Evolutionary conservation across 2,888 invertebrate species (phyloP).

Genomic region (Drosophila trichaetosa): DNA sequence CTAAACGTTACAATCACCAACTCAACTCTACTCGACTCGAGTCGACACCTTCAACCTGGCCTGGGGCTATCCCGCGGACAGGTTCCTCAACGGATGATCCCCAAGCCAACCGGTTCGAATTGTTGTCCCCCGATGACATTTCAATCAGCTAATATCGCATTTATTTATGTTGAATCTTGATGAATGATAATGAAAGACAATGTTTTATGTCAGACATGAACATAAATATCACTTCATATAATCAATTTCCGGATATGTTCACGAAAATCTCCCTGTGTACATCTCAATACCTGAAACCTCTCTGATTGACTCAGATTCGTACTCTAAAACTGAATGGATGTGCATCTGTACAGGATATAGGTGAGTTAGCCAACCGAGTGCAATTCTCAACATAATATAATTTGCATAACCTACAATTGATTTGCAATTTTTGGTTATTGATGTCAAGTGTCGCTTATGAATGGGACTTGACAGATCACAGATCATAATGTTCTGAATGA

Average conservation of each 20-base stretch:
- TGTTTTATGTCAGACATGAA: constrained; percentile 6
- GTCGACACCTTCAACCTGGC: constrained; percentile 2
- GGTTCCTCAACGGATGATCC: constrained; percentile 3
- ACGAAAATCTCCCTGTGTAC: not conserved
- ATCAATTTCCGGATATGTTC: not conserved
- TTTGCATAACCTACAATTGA: not conserved
- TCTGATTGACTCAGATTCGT: not conserved
- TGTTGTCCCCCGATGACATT: constrained; percentile 41
- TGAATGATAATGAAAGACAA: constrained; percentile 27
- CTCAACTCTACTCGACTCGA: constrained; percentile 24
- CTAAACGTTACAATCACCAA: constrained; percentile 43
- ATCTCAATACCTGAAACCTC: not conserved
- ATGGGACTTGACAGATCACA: constrained; percentile 31
- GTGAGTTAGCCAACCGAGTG: not conserved
- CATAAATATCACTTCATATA: constrained; percentile 6
- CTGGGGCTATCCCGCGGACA: constrained; percentile 4
- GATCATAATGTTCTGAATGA: constrained; percentile 7
- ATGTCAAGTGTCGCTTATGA: constrained; percentile 7
- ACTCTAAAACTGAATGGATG: not conserved
- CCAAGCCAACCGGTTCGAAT: constrained; percentile 33
- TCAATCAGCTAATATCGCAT: constrained; percentile 35
- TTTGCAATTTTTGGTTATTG: not conserved
- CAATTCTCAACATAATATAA: not conserved
- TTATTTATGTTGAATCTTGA: constrained; percentile 15
- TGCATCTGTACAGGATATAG: not conserved